Conservation (phyloP, 2,113 vertebrate genomes). For the Holacanthus passer region DNA sequence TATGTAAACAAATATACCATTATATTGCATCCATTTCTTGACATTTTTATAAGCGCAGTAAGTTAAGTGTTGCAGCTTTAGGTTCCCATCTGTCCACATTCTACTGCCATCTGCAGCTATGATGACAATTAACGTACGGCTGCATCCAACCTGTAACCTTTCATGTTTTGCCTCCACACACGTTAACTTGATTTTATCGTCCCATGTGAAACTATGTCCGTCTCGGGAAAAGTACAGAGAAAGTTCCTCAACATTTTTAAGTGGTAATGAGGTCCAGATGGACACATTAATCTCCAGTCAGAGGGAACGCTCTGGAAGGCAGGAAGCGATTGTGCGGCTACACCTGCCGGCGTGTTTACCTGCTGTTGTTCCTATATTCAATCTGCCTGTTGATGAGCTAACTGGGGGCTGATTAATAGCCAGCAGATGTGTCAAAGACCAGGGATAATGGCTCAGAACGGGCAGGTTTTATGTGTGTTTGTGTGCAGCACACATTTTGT, state of each 20-base stretch:
- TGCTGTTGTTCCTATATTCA: slow-evolving; percentile 64
- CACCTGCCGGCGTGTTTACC: slow-evolving; percentile 69
- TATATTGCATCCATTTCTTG: neutral
- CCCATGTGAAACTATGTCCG: neutral
- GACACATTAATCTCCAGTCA: slow-evolving; percentile 67
- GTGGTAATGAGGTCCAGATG: slow-evolving; percentile 71
- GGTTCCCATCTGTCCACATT: neutral
- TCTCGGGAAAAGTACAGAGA: neutral
- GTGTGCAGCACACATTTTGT: slow-evolving; percentile 26
- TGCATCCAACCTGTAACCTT: slow-evolving; percentile 10
- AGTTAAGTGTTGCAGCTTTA: slow-evolving; percentile 7
- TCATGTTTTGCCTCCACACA: slow-evolving; percentile 2
- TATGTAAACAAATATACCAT: neutral
- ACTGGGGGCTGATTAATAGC: slow-evolving; percentile 74
- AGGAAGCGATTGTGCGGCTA: slow-evolving; percentile 23
- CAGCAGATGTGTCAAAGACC: slow-evolving; percentile 70
- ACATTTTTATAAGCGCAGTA: neutral
- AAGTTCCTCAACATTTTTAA: slow-evolving; percentile 50
- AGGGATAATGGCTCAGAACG: slow-evolving; percentile 65
- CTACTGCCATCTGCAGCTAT: neutral
- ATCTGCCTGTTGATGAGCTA: slow-evolving; percentile 64
- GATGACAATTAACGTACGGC: neutral
- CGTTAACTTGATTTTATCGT: slow-evolving; percentile 11
- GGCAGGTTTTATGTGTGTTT: slow-evolving; percentile 38
- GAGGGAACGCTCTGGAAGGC: slow-evolving; percentile 36